Conservation (phyloP, 2,797 vertebrate genomes). For the Phylloscopus collybita region DNA sequence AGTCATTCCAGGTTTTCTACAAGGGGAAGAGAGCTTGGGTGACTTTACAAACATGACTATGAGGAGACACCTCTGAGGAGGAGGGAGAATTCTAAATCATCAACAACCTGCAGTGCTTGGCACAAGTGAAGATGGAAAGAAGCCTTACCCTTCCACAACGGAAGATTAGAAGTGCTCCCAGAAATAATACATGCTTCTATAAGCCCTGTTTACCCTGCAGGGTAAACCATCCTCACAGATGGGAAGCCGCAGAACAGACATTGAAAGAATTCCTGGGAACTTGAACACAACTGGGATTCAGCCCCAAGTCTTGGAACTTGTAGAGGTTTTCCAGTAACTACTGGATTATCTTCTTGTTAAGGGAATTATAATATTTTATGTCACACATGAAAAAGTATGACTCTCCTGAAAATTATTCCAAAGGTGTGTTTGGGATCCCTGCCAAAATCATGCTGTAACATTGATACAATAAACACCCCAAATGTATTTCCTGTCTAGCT, state of each 20-base stretch:
- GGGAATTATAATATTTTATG: not conserved
- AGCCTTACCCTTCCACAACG: not conserved
- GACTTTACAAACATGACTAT: not conserved
- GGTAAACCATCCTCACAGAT: not conserved
- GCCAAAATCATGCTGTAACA: not conserved
- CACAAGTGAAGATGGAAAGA: fast-evolving
- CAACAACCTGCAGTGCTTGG: not conserved
- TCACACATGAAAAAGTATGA: not conserved
- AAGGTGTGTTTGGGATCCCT: not conserved
- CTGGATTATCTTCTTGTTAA: not conserved
- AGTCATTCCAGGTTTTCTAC: not conserved
- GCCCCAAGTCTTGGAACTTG: fast-evolving
- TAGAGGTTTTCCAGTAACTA: not conserved
- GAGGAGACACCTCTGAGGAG: not conserved
- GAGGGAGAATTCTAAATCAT: not conserved
- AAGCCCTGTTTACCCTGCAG: not conserved
- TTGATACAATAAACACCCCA: not conserved
- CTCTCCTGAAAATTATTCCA: not conserved
- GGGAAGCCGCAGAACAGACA: not conserved
- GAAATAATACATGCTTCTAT: not conserved
- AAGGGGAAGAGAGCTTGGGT: not conserved
- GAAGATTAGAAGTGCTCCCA: not conserved
- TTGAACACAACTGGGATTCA: not conserved
- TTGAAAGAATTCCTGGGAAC: not conserved
- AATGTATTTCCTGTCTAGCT: not conserved